A percentile compares a stretch with the other conserved stretches of the same genome.
Conservation (phyloP, 2,113 vertebrate species). For the Oxyruncus cristatus region DNA sequence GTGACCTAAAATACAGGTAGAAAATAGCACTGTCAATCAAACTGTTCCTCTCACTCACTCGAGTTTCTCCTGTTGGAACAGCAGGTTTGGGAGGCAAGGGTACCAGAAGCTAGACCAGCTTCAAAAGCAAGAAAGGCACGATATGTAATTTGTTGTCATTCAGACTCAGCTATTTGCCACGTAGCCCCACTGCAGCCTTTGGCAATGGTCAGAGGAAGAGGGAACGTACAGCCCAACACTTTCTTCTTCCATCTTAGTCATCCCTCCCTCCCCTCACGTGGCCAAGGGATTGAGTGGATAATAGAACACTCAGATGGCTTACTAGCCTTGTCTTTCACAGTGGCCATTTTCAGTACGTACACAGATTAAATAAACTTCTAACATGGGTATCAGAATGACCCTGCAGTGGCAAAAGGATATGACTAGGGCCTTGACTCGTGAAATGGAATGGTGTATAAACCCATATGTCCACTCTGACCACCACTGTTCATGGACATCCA, state of each 20-base stretch:
- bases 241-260: neutral
- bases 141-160: neutral
- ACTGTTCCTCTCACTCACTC: neutral
- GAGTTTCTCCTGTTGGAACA: neutral
- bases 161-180: neutral
- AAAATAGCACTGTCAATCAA: constrained; percentile 55
- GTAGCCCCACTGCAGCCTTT: neutral
- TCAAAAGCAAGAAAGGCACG: neutral
- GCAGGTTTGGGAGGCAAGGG: neutral
- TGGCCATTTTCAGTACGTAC: neutral
- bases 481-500: neutral
- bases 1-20: constrained; percentile 84
- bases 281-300: neutral
- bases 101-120: neutral
- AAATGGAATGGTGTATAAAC: neutral
- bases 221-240: accelerated
- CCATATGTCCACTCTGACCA: neutral
- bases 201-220: neutral
- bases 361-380: neutral
- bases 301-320: neutral
- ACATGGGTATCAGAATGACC: neutral
- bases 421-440: neutral
- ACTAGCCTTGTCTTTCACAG: neutral
- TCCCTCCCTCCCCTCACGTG: neutral
- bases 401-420: neutral